Evolutionary conservation across 2,888 invertebrate genomes (phyloP), one percentile per base, ranked within the genome.

Genomic region (Argynnis bischoffii): DNA sequence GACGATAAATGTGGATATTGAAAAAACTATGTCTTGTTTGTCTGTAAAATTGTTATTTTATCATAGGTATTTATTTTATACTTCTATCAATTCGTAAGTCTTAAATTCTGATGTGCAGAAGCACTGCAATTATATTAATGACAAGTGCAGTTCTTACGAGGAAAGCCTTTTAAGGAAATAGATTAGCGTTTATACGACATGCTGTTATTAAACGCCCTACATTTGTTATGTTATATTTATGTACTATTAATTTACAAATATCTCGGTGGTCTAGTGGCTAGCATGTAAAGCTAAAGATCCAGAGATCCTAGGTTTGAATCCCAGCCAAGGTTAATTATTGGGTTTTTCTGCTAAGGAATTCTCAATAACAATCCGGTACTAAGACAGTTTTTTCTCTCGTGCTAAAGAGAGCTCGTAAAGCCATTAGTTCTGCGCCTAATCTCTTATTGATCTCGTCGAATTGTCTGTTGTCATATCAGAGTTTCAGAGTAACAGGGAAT

Each of bases 131-230:
- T 47, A 55, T 48, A 55, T 55, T 64, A 64, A 66, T 66, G 50
- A 64, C 31, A 66, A 21, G 26, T 55, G 50, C 26, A n/a, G 46
- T 51, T 46, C 35, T 26, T 63, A 69, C 66, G 13, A 69, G 59
- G 31, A 55, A 66, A 69, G 47, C 63, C 59, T 66, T 66, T 69
- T 69, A 69, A 64, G 55, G 46, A 63, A 60, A 47, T 21, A 53
- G 46, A 47, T 53, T 18, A 18, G 15, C 6, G 15, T 57, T 14
- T 47, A 47, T n/a, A 57, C 26, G 47, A n/a, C 11, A 47, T 5
- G 21, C 47, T 59, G 8, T 41, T 41, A 41, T 41, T 41, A 41
- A 41, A 41, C 35, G 11, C 35, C 35, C 35, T 41, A 11, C 35
- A 41, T 41, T 41, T 41, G 11, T 41, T 11, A 41, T 11, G 48